Percentiles rank a stretch among this genome's conserved stretches.
These are phyloP conservation scores for Semnopithecus entellus DNA, from an alignment of 2,113 vertebrate genomes.

Conservation along the genomic window DNA sequence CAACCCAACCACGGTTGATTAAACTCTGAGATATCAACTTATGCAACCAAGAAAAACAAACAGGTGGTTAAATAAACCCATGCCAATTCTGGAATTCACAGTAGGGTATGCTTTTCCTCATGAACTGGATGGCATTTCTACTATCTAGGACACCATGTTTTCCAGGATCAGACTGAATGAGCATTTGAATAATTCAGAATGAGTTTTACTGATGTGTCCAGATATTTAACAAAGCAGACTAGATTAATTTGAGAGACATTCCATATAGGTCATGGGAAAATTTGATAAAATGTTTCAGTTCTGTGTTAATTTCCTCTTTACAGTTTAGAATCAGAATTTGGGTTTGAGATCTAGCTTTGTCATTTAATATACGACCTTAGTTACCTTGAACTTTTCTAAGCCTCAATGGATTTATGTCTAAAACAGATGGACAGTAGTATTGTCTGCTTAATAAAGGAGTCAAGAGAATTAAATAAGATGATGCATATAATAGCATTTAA, in stretches of 20 bases:
- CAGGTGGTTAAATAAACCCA: not conserved
- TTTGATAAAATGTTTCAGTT: not conserved
- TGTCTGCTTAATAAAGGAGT: not conserved
- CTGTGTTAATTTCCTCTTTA: not conserved
- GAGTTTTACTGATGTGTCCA: not conserved
- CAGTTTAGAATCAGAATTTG: not conserved
- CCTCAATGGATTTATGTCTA: not conserved
- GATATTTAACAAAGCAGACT: not conserved
- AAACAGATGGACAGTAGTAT: not conserved
- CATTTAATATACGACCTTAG: not conserved
- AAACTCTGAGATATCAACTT: not conserved
- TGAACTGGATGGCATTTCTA: not conserved
- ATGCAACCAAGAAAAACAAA: not conserved
- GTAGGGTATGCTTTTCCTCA: not conserved
- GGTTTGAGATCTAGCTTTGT: not conserved
- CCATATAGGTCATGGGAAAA: not conserved
- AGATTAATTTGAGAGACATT: not conserved
- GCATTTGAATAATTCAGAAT: not conserved
- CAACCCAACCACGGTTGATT: not conserved
- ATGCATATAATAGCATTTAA: not conserved
- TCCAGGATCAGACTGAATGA: not conserved
- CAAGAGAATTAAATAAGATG: not conserved
- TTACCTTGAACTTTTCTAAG: not conserved
- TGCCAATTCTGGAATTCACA: not conserved
- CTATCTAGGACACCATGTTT: not conserved